Percentiles rank a stretch among this genome's conserved stretches.
phyloP scores from a whole-genome alignment of 2,797 vertebrate genomes.

The Trichosurus vulpecula region DNA sequence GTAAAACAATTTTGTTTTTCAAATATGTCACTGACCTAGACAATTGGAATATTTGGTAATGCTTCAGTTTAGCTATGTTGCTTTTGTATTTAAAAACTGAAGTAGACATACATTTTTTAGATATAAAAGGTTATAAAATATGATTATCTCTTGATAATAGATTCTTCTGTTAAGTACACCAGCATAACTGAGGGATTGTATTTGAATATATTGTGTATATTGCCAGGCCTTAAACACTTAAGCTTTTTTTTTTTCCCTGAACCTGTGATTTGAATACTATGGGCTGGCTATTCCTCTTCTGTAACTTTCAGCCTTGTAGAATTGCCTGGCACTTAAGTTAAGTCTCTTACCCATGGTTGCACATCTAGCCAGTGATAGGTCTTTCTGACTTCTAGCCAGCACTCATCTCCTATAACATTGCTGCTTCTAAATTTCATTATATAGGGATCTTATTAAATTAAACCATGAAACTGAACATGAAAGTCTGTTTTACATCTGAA shows the following conservation, averaged over 20 bases:
- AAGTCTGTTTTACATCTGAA: not conserved
- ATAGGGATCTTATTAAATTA: not conserved
- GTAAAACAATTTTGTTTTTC: conserved; percentile 80
- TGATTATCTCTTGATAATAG: not conserved
- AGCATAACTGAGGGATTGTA: not conserved
- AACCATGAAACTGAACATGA: not conserved
- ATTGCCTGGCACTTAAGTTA: not conserved
- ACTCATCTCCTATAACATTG: not conserved
- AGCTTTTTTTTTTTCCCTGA: not conserved
- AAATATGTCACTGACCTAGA: conserved; percentile 3
- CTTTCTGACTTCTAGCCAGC: not conserved
- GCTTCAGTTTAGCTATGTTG: not conserved
- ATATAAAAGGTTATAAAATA: not conserved
- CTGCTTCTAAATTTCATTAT: not conserved
- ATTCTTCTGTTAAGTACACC: not conserved
- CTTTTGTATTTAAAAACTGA: not conserved
- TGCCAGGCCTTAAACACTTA: not conserved
- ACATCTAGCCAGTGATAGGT: not conserved
- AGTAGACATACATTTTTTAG: not conserved
- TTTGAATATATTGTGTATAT: not conserved
- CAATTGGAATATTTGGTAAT: conserved; percentile 14
- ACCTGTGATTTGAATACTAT: not conserved
- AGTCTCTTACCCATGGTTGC: not conserved
- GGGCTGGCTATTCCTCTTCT: not conserved
- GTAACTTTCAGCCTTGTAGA: not conserved